Percentiles rank a stretch among this genome's conserved stretches.
Evolutionary conservation across 2,888 invertebrate species (phyloP).

Genomic region (Apantesis nais): DNA sequence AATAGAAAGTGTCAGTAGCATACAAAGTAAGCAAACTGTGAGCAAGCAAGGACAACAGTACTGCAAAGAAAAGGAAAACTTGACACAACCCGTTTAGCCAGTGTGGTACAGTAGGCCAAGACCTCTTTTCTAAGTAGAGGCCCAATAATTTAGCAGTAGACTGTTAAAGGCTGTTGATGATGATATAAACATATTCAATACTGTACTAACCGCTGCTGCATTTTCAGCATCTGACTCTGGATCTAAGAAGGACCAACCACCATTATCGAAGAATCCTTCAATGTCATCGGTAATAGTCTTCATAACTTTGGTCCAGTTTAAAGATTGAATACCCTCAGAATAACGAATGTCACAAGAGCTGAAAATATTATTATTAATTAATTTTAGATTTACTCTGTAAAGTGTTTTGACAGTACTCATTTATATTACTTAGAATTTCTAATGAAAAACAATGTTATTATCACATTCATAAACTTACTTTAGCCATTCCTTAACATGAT

Average conservation of each 20-base stretch:
- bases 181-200: too few species aligned
- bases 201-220: conserved; percentile 63
- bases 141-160: too few species aligned
- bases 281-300: conserved; percentile 99
- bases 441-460: not conserved
- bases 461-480: conserved; percentile 88
- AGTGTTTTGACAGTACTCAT: not conserved
- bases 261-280: conserved; percentile 98
- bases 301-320: conserved; percentile 99
- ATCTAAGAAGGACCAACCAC: conserved; percentile 99
- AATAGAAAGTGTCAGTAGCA: too few species aligned
- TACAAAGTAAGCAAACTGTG: too few species aligned
- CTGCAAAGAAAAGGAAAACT: too few species aligned
- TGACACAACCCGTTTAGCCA: too few species aligned
- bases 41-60: too few species aligned
- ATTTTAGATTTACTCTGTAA: too few species aligned
- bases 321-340: conserved; percentile 98
- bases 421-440: not conserved
- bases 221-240: conserved; percentile 94
- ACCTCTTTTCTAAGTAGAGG: too few species aligned
- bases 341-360: conserved; percentile 98
- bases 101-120: too few species aligned
- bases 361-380: too few species aligned
- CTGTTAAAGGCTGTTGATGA: too few species aligned
- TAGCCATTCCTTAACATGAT: conserved; percentile 99